A percentile compares a stretch with the other conserved stretches of the same genome.
phyloP scores from a whole-genome alignment of 2,113 vertebrate genomes.

The Psilopsiagon aurifrons region DNA sequence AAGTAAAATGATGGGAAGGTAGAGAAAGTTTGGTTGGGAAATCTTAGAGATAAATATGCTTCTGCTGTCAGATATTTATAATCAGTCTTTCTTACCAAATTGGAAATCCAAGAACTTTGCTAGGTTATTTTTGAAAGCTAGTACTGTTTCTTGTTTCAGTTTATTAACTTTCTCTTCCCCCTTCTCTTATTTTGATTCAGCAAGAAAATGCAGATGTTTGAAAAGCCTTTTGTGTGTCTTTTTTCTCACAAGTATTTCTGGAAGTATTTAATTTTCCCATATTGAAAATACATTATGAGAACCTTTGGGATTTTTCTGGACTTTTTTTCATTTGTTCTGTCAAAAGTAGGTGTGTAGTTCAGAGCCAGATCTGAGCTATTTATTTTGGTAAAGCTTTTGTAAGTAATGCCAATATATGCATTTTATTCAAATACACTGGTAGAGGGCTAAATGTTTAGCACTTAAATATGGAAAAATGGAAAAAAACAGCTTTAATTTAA shows the following conservation, averaged over 20 bases:
- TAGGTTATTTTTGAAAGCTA: neutral
- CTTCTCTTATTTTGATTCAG: neutral
- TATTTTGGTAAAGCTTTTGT: neutral
- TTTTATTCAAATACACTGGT: neutral
- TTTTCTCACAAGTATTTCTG: neutral
- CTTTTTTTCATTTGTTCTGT: neutral
- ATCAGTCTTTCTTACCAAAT: neutral
- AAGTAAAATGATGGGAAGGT: neutral
- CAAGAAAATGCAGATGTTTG: neutral
- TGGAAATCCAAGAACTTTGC: neutral
- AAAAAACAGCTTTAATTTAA: neutral
- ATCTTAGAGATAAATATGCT: neutral
- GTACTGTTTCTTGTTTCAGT: neutral
- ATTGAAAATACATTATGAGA: neutral
- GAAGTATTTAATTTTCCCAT: fast-evolving
- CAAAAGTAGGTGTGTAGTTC: neutral
- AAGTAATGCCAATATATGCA: neutral
- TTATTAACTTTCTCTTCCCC: neutral
- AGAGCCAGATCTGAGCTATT: neutral
- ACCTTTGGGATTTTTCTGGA: neutral
- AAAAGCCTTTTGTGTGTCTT: neutral
- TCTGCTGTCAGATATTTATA: neutral
- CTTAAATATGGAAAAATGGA: neutral
- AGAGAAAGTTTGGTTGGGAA: neutral
- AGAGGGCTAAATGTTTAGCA: neutral